Percentiles rank a stretch among this genome's conserved stretches.
phyloP scores from a whole-genome alignment of 2,113 vertebrate species.

The Telmatochromis sp. region DNA sequence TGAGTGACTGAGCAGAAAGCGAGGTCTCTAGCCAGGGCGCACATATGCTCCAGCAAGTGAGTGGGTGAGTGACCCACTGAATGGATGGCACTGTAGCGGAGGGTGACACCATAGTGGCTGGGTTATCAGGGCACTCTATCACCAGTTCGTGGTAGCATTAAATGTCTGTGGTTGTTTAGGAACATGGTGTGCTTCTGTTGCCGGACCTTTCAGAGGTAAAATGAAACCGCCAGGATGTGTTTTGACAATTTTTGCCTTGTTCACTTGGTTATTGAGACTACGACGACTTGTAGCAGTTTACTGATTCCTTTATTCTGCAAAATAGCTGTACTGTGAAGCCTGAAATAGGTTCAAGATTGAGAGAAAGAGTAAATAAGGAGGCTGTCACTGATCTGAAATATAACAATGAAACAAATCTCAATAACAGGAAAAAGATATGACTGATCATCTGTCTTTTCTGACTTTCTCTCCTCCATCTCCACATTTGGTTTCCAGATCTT shows the following conservation, averaged over 20 bases:
- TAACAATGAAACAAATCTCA: background rate
- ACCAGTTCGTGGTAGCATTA: background rate
- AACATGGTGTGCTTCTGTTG: constrained; percentile 18
- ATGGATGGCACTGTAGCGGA: constrained; percentile 47
- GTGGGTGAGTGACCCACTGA: constrained; percentile 37
- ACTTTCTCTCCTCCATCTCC: background rate
- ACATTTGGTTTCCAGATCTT: constrained; percentile 65
- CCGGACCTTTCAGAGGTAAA: constrained; percentile 18
- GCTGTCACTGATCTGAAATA: background rate
- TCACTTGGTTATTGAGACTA: background rate
- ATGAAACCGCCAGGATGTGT: background rate
- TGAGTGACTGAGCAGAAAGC: constrained; percentile 50
- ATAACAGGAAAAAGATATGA: background rate
- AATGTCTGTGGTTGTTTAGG: constrained; percentile 13
- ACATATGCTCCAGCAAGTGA: constrained; percentile 24
- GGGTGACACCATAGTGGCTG: constrained; percentile 35
- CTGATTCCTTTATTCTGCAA: background rate
- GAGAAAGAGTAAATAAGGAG: background rate
- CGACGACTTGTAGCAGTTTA: background rate
- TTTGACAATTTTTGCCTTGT: background rate
- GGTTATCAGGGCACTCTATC: constrained; percentile 58
- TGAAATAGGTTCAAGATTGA: background rate
- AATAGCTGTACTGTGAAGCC: background rate
- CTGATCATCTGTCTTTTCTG: background rate
- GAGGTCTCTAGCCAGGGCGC: background rate